These are phyloP conservation scores for Falco rusticolus DNA, from an alignment of 2,797 vertebrate species.

Conservation along the genomic window DNA sequence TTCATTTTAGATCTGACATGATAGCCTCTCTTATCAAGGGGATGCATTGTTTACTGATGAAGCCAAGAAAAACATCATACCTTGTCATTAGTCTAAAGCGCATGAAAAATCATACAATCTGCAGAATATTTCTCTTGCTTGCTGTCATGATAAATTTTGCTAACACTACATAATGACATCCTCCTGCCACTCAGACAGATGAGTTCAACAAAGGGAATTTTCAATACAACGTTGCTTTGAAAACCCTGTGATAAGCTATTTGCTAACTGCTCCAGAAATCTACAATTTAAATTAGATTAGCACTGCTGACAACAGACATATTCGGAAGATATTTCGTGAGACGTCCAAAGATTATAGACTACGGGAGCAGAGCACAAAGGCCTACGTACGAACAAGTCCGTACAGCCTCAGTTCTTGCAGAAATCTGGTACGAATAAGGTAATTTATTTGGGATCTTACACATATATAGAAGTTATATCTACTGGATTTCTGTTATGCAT, in stretches of 20 bases:
- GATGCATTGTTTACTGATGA: not conserved
- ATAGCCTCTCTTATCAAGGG: not conserved
- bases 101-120: not conserved
- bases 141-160: not conserved
- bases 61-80: not conserved
- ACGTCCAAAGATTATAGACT: not conserved
- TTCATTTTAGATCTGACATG: not conserved
- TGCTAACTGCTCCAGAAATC: not conserved
- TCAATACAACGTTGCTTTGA: not conserved
- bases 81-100: not conserved
- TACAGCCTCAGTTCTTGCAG: not conserved
- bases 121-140: not conserved
- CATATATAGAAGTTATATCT: not conserved
- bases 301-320: not conserved
- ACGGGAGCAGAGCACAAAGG: not conserved
- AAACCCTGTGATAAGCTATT: conserved; percentile 25
- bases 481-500: not conserved
- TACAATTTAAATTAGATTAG: conserved; percentile 19
- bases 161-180: not conserved
- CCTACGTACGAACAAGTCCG: fast-evolving
- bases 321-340: not conserved
- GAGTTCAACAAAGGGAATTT: conserved; percentile 36
- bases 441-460: not conserved
- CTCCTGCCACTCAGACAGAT: not conserved
- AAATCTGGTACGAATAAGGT: not conserved